Evolutionary conservation across 1,140 invertebrate genomes (phyloP).

Genomic region (Mylabris phalerata): DNA sequence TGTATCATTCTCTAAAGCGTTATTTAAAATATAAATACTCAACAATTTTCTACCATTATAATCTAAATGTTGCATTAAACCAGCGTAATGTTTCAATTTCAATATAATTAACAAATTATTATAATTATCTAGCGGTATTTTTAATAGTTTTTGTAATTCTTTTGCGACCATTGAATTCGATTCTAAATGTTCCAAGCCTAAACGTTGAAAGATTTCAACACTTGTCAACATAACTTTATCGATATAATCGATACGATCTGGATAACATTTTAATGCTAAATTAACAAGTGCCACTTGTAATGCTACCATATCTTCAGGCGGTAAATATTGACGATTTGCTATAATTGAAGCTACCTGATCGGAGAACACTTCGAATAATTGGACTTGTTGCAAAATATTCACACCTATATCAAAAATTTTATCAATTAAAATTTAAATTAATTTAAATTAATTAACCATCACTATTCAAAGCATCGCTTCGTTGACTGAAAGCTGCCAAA

Average conservation of each 20-base stretch:
- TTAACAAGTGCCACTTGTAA: constrained; percentile 93
- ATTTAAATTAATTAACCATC: constrained; percentile 18
- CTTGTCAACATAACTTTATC: constrained; percentile 93
- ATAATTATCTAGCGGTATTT: constrained; percentile 92
- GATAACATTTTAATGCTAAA: constrained; percentile 93
- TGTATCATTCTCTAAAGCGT: constrained; percentile 84
- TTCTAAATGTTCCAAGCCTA: constrained; percentile 54
- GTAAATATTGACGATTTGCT: constrained; percentile 86
- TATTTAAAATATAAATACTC: constrained; percentile 80
- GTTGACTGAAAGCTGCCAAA: constrained; percentile 74
- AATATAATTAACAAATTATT: constrained; percentile 86
- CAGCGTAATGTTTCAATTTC: constrained; percentile 75
- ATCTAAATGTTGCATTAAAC: constrained; percentile 83
- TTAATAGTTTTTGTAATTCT: constrained; percentile 87
- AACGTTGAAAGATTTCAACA: constrained; percentile 49
- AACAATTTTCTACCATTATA: constrained; percentile 82
- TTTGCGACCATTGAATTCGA: constrained; percentile 78
- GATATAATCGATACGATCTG: constrained; percentile 89
- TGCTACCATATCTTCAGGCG: constrained; percentile 91
- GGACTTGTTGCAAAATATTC: constrained; percentile 57
- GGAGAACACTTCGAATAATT: constrained; percentile 98
- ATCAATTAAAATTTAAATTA: too few species aligned
- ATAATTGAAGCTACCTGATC: constrained; percentile 94
- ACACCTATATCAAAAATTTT: constrained; percentile 10
- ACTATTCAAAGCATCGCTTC: constrained; percentile 47